Base-by-base conservation (phyloP, 1,140 invertebrate species). In the Meloidogyne floridensis region DNA sequence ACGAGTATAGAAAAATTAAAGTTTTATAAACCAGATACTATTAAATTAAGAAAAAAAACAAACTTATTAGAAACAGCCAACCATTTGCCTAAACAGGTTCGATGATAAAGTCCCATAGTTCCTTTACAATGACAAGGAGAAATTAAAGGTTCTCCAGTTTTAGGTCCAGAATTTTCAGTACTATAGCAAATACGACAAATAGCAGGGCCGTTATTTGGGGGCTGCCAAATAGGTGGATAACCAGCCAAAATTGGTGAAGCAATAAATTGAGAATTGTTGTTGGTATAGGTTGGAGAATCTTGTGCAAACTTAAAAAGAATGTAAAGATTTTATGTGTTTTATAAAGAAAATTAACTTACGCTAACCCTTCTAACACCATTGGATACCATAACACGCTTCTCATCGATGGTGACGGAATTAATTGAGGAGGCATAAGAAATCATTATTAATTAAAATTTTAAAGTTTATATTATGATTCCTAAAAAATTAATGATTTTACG, bases 71-170 rank as follows among this genome's bases (percentile, higher is more conserved):
- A 78, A 51, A 70, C 53, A 42, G 65, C 53, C 53, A 83, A 51
- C 82, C 82, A 83, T 15, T 83, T 82, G 32, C 71, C 73, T 9
- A 83, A 15, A 76, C 82, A 83, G 2, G 80, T 72, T 47, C 82
- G 59, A 83, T 83, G 82, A 70, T 82, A 83, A 54, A 83, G 82
- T n/a, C 82, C 82, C 82, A 83, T 83, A 4, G 82, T 83, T n/a
- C 82, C 82, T 18, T 82, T 82, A 74, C 82, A 83, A 76, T 83
- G 82, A 51, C 82, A 83, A 4, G 82, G 80, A 43, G 80, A 83
- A 56, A 83, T 83, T 51, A 83, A 72, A 15, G 80, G 82, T 69
- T 83, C 82, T 5, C 82, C 82, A 11, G 54, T 56, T 42, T 82
- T 75, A 15, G 81, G 82, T 65, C 80, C 72, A 20, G 82, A 83